A percentile compares a stretch with the other conserved stretches of the same genome.
Conservation (phyloP, 2,888 invertebrate species). For the Nymphalis c-album region DNA sequence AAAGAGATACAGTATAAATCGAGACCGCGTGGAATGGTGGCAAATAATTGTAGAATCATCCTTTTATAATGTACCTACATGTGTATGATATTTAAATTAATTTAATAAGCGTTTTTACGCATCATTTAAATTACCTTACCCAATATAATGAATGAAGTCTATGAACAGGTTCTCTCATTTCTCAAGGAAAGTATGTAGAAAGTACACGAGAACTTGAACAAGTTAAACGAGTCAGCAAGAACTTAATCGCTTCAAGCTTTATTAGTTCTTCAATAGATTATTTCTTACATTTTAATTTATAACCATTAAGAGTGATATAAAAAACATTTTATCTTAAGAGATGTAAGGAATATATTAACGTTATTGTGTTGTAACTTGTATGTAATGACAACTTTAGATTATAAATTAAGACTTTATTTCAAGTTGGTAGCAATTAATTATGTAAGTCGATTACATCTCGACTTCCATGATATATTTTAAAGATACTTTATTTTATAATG, state of each 20-base stretch:
- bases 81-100: neutral
- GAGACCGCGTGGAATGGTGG: no score
- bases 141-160: slow-evolving; percentile 23
- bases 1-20: no score
- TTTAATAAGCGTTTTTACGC: neutral
- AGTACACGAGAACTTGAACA: slow-evolving; percentile 30
- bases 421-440: neutral
- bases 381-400: neutral
- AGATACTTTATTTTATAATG: neutral
- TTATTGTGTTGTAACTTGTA: neutral
- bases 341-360: neutral
- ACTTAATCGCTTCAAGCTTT: slow-evolving; percentile 37
- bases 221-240: slow-evolving; percentile 38
- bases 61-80: no score
- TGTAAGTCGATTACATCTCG: neutral
- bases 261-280: slow-evolving; percentile 15
- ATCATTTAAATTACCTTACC: slow-evolving; percentile 7
- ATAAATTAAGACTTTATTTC: neutral
- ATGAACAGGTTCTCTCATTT: slow-evolving; percentile 24
- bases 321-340: neutral
- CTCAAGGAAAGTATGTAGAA: slow-evolving; percentile 31
- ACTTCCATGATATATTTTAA: neutral
- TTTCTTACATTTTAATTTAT: slow-evolving; percentile 8
- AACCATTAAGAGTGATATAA: neutral
- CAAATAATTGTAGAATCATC: no score